Conservation (phyloP, 2,888 invertebrate genomes). For the Ganaspis brasiliensis region DNA sequence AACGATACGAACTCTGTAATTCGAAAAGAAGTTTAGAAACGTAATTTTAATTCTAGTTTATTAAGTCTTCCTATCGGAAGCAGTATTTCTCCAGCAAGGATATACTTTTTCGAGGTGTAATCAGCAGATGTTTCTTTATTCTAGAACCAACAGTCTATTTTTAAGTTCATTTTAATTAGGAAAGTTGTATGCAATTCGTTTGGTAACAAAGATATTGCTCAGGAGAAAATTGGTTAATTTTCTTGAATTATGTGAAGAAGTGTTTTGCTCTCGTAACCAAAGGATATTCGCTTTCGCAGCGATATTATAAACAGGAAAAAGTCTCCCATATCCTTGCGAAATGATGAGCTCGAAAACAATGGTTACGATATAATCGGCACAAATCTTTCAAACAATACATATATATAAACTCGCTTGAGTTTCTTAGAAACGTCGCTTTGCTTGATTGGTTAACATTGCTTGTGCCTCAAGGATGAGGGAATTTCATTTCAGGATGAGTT, state of each 20-base stretch:
- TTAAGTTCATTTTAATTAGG: neutral
- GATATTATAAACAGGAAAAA: constrained; percentile 5
- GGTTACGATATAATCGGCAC: constrained; percentile 5
- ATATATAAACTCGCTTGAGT: constrained; percentile 24
- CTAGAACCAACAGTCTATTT: neutral
- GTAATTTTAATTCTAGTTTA: no score
- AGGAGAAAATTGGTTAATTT: constrained; percentile 26
- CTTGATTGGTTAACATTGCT: constrained; percentile 14
- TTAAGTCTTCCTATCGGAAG: no score
- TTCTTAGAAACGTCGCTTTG: constrained; percentile 28
- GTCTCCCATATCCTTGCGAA: neutral
- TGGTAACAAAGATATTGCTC: neutral
- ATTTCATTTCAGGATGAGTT: constrained; percentile 26
- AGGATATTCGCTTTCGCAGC: neutral
- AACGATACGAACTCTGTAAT: no score
- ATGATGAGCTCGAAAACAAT: constrained; percentile 19
- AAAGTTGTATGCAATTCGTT: neutral
- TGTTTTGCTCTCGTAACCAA: constrained; percentile 1
- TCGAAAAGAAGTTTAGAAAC: no score
- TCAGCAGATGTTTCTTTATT: no score
- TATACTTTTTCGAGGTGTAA: no score
- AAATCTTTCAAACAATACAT: constrained; percentile 22
- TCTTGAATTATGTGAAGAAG: neutral
- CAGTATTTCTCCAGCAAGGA: no score
- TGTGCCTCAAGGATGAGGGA: constrained; percentile 29